A percentile compares a stretch with the other conserved stretches of the same genome.
Evolutionary conservation across 2,888 invertebrate genomes (phyloP).

Genomic region (Lasioglossum villosulum): DNA sequence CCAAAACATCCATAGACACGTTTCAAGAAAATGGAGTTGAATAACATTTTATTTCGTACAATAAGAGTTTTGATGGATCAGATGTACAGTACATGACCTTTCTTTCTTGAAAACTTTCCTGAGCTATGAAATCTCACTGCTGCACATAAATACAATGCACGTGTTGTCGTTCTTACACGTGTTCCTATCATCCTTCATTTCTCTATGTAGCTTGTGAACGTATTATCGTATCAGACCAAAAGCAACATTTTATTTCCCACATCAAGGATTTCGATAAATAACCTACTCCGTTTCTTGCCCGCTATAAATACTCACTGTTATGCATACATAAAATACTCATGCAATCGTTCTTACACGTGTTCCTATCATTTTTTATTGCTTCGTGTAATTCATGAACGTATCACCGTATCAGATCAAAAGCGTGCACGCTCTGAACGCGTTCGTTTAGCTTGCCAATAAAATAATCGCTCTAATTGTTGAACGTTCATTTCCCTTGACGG

Average conservation of each 20-base stretch:
- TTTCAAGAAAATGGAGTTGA: not conserved
- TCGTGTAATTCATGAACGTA: not conserved
- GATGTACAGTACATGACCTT: not conserved
- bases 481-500: not conserved
- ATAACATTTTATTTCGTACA: not conserved
- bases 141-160: not conserved
- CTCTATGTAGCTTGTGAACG: not conserved
- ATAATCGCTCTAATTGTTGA: constrained; percentile 4
- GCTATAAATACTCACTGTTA: not conserved
- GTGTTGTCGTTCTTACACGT: not conserved
- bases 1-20: not conserved
- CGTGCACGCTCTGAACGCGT: not conserved
- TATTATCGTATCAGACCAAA: not conserved
- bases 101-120: not conserved
- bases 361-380: not conserved
- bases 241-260: too few species aligned
- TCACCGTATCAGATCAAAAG: not conserved
- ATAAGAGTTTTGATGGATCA: not conserved
- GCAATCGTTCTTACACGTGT: not conserved
- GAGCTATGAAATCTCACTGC: not conserved
- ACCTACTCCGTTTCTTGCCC: too few species aligned
- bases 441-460: not conserved
- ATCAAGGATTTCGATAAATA: not conserved
- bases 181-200: not conserved
- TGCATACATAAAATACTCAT: not conserved